Conservation (phyloP, 2,113 vertebrate species). For the Microtus oregoni region DNA sequence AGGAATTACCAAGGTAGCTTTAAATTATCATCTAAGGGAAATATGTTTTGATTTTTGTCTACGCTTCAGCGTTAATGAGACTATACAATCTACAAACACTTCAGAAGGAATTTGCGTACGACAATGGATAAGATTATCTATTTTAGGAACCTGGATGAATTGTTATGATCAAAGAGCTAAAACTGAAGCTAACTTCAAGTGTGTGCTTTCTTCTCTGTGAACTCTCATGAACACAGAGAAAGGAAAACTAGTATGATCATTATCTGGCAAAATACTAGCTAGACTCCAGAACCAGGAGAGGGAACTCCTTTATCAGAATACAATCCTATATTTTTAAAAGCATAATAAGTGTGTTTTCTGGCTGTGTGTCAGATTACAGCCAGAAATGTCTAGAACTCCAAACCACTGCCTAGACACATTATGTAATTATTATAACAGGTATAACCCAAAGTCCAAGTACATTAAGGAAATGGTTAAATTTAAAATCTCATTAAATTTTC, state of each 20-base stretch:
- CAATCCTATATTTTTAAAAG: neutral
- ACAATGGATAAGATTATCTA: constrained; percentile 43
- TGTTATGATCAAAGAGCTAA: constrained; percentile 36
- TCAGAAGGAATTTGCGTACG: constrained; percentile 46
- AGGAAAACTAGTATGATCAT: constrained; percentile 36
- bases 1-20: constrained; percentile 20
- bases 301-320: constrained; percentile 6
- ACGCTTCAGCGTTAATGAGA: constrained; percentile 14
- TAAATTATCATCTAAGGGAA: constrained; percentile 1
- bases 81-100: constrained; percentile 55
- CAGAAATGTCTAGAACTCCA: constrained; percentile 24
- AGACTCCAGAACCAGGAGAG: neutral
- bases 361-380: neutral
- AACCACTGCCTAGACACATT: neutral
- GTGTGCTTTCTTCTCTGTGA: neutral
- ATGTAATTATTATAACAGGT: neutral
- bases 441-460: constrained; percentile 39
- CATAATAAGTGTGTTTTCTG: neutral
- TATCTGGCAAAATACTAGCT: constrained; percentile 20
- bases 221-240: neutral
- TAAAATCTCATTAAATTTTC: constrained; percentile 24
- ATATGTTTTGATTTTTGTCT: constrained; percentile 28
- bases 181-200: constrained; percentile 7
- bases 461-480: constrained; percentile 20
- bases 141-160: constrained; percentile 1